A percentile compares a stretch with the other conserved stretches of the same genome.
These are phyloP conservation scores for Anisognathus igniventris DNA, from an alignment of 2,797 vertebrate species.

Conservation along the genomic window DNA sequence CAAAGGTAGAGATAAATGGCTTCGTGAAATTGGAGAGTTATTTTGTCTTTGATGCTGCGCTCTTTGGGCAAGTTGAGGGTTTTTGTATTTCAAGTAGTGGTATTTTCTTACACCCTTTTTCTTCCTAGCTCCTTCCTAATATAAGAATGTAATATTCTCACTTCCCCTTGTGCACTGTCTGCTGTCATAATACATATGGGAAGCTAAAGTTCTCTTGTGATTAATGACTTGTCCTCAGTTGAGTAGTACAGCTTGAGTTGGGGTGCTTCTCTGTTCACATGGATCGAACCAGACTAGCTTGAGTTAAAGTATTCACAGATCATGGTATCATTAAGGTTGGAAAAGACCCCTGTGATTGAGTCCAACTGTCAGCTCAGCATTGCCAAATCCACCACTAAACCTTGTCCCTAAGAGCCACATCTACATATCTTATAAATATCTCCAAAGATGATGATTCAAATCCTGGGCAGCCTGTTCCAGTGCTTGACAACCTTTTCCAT, in stretches of 20 bases:
- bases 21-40: background rate
- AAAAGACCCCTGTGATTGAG: background rate
- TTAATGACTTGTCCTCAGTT: background rate
- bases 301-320: background rate
- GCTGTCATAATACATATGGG: background rate
- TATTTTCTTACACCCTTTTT: background rate
- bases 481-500: background rate
- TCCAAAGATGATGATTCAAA: background rate
- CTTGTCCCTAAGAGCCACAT: background rate
- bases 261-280: background rate
- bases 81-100: background rate
- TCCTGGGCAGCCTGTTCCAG: background rate
- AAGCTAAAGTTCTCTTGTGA: background rate
- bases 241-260: background rate
- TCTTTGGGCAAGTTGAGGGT: background rate
- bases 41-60: background rate
- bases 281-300: background rate
- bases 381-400: background rate
- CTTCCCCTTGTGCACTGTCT: rapidly evolving
- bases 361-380: background rate
- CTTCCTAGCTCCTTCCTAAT: background rate
- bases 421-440: background rate
- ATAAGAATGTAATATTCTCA: background rate
- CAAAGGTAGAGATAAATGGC: background rate
- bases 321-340: background rate